Evolutionary conservation across 2,797 vertebrate species (phyloP), one percentile per base, ranked within the genome.

Genomic region (Cossypha polioptera): DNA sequence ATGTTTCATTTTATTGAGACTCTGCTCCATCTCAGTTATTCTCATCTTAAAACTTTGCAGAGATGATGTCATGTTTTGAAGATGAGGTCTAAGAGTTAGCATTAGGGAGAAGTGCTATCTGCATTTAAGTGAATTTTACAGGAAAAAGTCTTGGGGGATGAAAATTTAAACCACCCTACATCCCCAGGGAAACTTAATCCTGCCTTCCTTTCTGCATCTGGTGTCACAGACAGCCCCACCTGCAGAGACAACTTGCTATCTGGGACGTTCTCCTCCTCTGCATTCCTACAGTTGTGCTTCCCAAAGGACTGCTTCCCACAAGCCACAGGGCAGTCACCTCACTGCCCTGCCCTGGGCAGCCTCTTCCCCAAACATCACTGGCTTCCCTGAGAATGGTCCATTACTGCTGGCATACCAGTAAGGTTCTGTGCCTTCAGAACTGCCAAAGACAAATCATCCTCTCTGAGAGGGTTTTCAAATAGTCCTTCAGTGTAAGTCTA

Each of bases 81-180:
- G 54, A 58, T 0, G 0, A 81, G 7, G 1, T 53, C 35, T 72
- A 85, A 74, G 50, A 45, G 7, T 16, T 66, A 43, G 7, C 24
- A 26, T 31, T 62, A 81, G 47, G 33, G 53, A 77, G 13, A 53
- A 80, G 6, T 21, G 13, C 7, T 68, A 25, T 62, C 29, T 78
- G 26, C 25, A 21, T n/a, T 68, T 68, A 75, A 21, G 24, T 16
- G 68, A 55, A 71, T 71, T 88, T 88, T 53, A 71, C 11, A 48
- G 31, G 38, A 68, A 66, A 53, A 88, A 33, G 47, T 81, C n/a
- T 65, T 51, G 10, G 11, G 17, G 13, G 33, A 24, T 50, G 28
- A 74, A 90, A 79, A 40, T 55, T 10, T 29, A 87, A 84, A 66
- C 8, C 16, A 40, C 28, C n/a, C 26, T 1, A 1, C 3, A 11